Base-by-base conservation (phyloP, 2,888 invertebrate genomes). In the Idaea aversata region DNA sequence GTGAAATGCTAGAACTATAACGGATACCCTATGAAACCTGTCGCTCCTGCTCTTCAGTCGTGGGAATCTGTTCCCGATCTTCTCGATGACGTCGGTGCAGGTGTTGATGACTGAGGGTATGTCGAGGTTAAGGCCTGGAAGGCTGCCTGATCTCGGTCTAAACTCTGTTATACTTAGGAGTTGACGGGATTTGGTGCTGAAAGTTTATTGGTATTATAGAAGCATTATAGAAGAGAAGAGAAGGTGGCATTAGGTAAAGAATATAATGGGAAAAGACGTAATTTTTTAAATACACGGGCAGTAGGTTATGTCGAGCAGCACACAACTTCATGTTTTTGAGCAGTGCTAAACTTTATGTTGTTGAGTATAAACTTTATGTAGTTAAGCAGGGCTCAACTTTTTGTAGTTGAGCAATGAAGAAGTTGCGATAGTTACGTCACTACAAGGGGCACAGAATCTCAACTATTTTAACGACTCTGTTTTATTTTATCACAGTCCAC, bases 21-120 rank as follows among this genome's bases (percentile, higher is more conserved):
- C 13, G 47, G 47, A 58, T 94, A 95, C 95, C 95, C 94, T 94
- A 72, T 95, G 94, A 61, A 95, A 88, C 78, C 88, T 92, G 74
- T 95, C 95, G 61, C 94, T 91, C 70, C 93, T 91, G 70, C 93
- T 94, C 80, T 89, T 94, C 67, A 95, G 80, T 61, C 79, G 83
- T 3, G 92, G 92, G 64, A 93, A 91, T 1, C 84, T 82, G 72
- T 89, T 91, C 67, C 93, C 93, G 67, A 94, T 85, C 76, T 83
- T 93, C 79, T 94, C 94, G 65, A 94, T 87, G 63, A 94, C 73
- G 1, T 91, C 91, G 2, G 86, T 80, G 74, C 88, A 91, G 10
- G 84, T 78, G 69, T 77, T 82, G 57, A 81, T 64, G 4, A 80
- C 74, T 61, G 82, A 57, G 15, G 82, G 79, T 4, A 81, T 66